Evolutionary conservation across 2,113 vertebrate genomes (phyloP), one percentile per base, ranked within the genome.

Genomic region (Perccottus glenii): DNA sequence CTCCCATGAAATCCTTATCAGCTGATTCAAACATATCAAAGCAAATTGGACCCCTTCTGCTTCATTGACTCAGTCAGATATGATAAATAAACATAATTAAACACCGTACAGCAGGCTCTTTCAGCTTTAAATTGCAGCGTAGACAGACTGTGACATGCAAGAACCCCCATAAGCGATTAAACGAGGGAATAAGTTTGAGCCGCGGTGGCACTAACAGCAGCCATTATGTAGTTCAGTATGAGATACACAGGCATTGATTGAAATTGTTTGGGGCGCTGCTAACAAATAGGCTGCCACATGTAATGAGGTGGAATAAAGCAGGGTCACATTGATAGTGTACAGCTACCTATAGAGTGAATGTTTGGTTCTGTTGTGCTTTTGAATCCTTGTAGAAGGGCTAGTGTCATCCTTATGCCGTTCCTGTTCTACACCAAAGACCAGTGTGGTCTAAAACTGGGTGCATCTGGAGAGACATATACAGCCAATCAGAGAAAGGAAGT

Each of bases 241-340:
- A 80, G 83, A 72, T 64, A 60, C 55, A 14, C 70, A 51, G 64
- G 53, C 75, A 83, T 73, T 73, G 78, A 79, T 79, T 79, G 40
- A 71, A 78, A 86, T 79, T 68, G 83, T 77, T 84, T 75, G 67
- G 64, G 75, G 53, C 74, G 38, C 53, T 43, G 64, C 73, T 75
- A 85, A 87, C 81, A 82, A 86, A 86, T 88, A 80, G 60, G 67
- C 85, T 82, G 82, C 81, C 80, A 65, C 48, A 19, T 4, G 14
- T 75, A 83, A 86, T 85, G 80, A 82, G 42, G 73, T 67, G 10
- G 65, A 77, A 68, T 77, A 66, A 85, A 81, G 79, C 74, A 67
- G 44, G 64, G 45, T 48, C 60, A 12, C 44, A n/a, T 36, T 9
- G 12, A 55, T 33, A 55, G 16, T 44, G 44, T 33, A 69, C 43